A percentile compares a stretch with the other conserved stretches of the same genome.
Evolutionary conservation across 2,797 vertebrate species (phyloP).

Genomic region (Lithobates sylvaticus): DNA sequence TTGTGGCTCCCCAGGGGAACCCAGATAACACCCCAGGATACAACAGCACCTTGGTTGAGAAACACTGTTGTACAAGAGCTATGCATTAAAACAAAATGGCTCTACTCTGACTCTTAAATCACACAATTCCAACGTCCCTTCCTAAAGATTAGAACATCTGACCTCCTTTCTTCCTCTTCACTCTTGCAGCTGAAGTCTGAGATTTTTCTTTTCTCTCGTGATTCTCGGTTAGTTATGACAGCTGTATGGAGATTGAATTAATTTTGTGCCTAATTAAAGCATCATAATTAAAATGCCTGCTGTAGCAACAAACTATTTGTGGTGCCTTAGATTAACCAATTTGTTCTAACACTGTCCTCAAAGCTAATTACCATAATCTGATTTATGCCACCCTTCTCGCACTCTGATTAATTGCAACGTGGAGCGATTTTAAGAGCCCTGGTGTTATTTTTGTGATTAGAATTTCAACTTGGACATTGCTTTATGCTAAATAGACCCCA

Average conservation of each 20-base stretch:
- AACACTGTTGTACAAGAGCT: too few species aligned
- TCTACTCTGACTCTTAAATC: too few species aligned
- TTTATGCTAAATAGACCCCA: too few species aligned
- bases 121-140: too few species aligned
- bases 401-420: constrained; percentile 15
- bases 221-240: constrained; percentile 47
- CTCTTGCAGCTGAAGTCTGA: neutral
- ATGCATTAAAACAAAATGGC: too few species aligned
- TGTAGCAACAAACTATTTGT: constrained; percentile 60
- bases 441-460: neutral
- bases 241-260: constrained; percentile 58
- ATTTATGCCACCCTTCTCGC: constrained; percentile 42
- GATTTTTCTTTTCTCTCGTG: neutral
- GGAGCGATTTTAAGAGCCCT: neutral
- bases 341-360: constrained; percentile 60
- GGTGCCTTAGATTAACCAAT: constrained; percentile 59
- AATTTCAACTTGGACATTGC: neutral
- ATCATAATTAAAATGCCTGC: constrained; percentile 57
- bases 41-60: too few species aligned
- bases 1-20: too few species aligned
- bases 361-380: constrained; percentile 60
- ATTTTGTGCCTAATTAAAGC: constrained; percentile 62
- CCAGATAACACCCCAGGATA: too few species aligned
- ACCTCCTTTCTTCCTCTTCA: neutral
- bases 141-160: too few species aligned